These are phyloP conservation scores for Coluber constrictor DNA, from an alignment of 2,797 vertebrate species.

Conservation along the genomic window DNA sequence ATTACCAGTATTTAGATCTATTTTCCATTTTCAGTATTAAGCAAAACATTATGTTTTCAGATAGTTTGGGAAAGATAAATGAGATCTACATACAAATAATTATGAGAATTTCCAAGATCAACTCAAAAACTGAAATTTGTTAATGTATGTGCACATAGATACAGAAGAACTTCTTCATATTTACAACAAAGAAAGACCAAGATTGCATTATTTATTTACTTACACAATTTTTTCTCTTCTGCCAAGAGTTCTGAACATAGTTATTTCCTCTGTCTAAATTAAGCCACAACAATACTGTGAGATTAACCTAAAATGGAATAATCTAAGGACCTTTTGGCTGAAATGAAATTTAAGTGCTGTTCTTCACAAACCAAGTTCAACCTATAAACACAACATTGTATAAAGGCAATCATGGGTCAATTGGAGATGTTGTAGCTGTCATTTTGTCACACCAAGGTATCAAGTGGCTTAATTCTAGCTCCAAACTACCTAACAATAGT, in stretches of 20 bases:
- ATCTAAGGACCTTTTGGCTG: not conserved
- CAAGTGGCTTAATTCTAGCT: not conserved
- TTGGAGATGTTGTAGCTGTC: not conserved
- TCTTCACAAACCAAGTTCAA: not conserved
- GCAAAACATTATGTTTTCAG: not conserved
- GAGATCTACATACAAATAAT: conserved; percentile 13
- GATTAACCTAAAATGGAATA: not conserved
- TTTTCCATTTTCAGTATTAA: not conserved
- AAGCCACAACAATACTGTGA: no score
- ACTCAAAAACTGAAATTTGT: not conserved
- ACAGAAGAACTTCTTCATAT: not conserved
- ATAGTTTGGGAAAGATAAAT: conserved; percentile 14
- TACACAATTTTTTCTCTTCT: no score
- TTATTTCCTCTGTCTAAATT: no score
- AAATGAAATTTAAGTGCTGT: not conserved
- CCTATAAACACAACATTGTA: not conserved
- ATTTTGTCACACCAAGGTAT: not conserved
- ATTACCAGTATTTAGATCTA: conserved; percentile 17
- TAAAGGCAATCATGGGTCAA: not conserved
- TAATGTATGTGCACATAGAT: not conserved
- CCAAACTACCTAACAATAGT: not conserved
- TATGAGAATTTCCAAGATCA: conserved; percentile 16
- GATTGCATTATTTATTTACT: not conserved
- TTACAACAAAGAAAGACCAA: not conserved
- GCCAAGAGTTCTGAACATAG: no score